Percentiles rank a stretch among this genome's conserved stretches.
These are phyloP conservation scores for Enteromius thamalakanensis DNA, from an alignment of 2,797 vertebrate species.

Conservation along the genomic window DNA sequence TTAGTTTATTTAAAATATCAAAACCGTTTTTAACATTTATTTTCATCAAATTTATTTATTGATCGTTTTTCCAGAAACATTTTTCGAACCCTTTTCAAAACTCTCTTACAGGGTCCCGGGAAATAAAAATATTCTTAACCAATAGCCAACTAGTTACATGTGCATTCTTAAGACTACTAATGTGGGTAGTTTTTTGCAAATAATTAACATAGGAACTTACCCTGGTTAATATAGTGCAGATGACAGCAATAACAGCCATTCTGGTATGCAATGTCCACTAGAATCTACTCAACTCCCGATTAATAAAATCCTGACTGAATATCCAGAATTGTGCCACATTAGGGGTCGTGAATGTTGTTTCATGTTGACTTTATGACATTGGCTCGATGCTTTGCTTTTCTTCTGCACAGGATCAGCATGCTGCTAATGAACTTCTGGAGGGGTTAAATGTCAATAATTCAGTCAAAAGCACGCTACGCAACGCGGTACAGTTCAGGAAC, in stretches of 20 bases:
- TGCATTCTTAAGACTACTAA: neutral
- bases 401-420: slow-evolving; percentile 41
- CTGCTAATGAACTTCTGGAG: slow-evolving; percentile 35
- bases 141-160: neutral
- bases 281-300: neutral
- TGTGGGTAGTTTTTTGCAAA: neutral
- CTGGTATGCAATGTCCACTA: neutral
- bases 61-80: too few species aligned
- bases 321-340: neutral
- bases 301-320: neutral
- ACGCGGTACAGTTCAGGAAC: slow-evolving; percentile 36
- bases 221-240: neutral
- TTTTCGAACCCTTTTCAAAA: neutral
- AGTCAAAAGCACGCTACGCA: neutral
- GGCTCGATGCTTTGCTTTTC: neutral
- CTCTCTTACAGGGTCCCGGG: neutral
- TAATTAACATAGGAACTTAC: neutral
- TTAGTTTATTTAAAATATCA: too few species aligned
- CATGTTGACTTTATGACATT: neutral
- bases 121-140: slow-evolving; percentile 15
- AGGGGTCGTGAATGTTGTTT: neutral
- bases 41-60: too few species aligned
- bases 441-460: slow-evolving; percentile 24
- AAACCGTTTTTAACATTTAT: too few species aligned
- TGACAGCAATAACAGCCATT: neutral